phyloP scores from a whole-genome alignment of 2,797 vertebrate genomes.

The Loriculus beryllinus region DNA sequence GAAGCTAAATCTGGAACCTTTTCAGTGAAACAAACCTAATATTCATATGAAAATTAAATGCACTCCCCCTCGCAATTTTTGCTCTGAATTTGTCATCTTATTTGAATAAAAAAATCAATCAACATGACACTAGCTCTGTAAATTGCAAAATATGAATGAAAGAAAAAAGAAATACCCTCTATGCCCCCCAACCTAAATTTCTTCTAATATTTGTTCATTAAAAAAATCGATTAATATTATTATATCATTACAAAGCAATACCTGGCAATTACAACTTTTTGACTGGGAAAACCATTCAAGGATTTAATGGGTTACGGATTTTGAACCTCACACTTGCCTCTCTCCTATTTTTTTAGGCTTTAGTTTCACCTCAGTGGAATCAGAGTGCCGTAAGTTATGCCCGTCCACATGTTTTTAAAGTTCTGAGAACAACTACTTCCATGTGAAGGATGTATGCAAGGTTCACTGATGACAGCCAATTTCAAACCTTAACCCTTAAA shows the following conservation, averaged over 20 bases:
- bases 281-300: not conserved
- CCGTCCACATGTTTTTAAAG: not conserved
- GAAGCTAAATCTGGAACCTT: not conserved
- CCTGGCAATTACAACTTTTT: not conserved
- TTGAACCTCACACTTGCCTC: not conserved
- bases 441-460: not conserved
- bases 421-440: not conserved
- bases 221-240: not conserved
- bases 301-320: not conserved
- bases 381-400: not conserved
- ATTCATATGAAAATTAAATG: not conserved
- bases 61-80: not conserved
- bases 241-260: not conserved
- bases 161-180: fast-evolving
- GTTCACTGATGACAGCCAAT: not conserved
- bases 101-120: not conserved
- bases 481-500: not conserved
- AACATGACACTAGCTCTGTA: not conserved
- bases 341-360: not conserved
- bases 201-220: not conserved
- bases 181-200: not conserved
- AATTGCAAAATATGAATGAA: not conserved
- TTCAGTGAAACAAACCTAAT: fast-evolving
- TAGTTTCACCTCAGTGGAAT: not conserved
- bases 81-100: not conserved